phyloP scores from a whole-genome alignment of 2,113 vertebrate genomes.

The Dicerorhinus sumatrensis region DNA sequence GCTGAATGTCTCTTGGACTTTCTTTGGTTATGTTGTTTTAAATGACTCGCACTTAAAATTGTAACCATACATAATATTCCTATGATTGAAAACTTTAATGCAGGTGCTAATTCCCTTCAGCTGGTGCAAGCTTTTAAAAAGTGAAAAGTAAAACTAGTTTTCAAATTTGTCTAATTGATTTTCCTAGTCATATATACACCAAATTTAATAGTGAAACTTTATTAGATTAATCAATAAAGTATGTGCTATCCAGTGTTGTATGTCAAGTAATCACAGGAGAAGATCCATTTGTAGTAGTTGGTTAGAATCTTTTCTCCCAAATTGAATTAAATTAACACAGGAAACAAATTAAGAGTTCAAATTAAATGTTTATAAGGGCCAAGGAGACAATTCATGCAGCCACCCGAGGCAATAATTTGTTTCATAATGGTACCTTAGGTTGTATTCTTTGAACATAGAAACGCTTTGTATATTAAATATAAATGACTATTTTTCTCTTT shows the following conservation, averaged over 20 bases:
- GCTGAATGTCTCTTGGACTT: background rate
- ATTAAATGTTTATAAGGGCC: background rate
- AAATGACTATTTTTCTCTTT: slow-evolving; percentile 41
- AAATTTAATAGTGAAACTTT: slow-evolving; percentile 21
- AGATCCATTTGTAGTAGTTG: background rate
- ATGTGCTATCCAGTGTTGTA: background rate
- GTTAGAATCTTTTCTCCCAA: background rate
- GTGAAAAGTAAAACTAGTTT: slow-evolving; percentile 3
- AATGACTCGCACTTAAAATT: slow-evolving; percentile 22
- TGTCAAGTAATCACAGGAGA: slow-evolving; percentile 28
- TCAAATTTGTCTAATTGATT: background rate
- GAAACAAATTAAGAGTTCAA: slow-evolving; percentile 27
- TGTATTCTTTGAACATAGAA: slow-evolving; percentile 44
- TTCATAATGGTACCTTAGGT: background rate
- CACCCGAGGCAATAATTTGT: background rate
- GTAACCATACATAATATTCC: background rate
- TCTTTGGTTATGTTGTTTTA: slow-evolving; percentile 19
- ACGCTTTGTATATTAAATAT: slow-evolving; percentile 18
- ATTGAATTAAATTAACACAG: background rate
- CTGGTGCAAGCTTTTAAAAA: slow-evolving; percentile 14
- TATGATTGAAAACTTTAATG: background rate
- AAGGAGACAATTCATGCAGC: background rate
- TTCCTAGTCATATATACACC: background rate
- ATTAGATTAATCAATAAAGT: background rate
- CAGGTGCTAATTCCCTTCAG: background rate